Base-by-base conservation (phyloP, 2,113 vertebrate species). In the Microcebus jonahi region DNA sequence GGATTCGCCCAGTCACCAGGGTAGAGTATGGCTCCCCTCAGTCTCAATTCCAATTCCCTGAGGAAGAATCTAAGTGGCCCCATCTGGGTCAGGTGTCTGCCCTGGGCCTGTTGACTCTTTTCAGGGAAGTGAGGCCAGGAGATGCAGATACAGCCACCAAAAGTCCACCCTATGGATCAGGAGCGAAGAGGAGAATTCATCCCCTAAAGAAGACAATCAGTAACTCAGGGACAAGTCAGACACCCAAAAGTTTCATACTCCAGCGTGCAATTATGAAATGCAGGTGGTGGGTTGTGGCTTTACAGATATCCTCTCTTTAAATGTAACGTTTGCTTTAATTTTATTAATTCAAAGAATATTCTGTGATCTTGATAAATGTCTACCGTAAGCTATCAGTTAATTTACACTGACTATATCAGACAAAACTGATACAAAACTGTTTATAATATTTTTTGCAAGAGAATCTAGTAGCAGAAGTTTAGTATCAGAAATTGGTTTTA, bases 91-190 rank as follows among this genome's bases (percentile, higher is more conserved):
- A 48, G 2, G 11, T 31, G 18, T 86, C 36, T 27, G 39, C 7
- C 0, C 11, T 0, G 6, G 29, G 8, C 18, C 67, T 53, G 29
- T 11, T 17, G 50, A 34, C 18, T 48, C 13, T 36, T 0, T 18
- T 42, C 25, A 36, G 45, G n/a, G 20, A 70, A 71, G 7, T 36
- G 53, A 27, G 20, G 61, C 59, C 27, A 59, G 68, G 21, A 96
- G 50, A 36, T 27, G 23, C 36, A 70, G 45, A 50, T 23, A 18
- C 13, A 79, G n/a, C 18, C 10, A 23, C 11, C 25, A 17, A 25
- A 77, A 75, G 42, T 6, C 61, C 13, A 11, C 3, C 5, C 1
- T 39, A 8, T 11, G 31, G 65, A 1, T 39, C 15, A n/a, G 61
- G 25, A 63, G 27, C 10, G 4, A 63, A 63, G 25, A 63, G 61